Evolutionary conservation across 2,113 vertebrate species (phyloP), one percentile per base, ranked within the genome.

Genomic region (Paralichthys olivaceus): DNA sequence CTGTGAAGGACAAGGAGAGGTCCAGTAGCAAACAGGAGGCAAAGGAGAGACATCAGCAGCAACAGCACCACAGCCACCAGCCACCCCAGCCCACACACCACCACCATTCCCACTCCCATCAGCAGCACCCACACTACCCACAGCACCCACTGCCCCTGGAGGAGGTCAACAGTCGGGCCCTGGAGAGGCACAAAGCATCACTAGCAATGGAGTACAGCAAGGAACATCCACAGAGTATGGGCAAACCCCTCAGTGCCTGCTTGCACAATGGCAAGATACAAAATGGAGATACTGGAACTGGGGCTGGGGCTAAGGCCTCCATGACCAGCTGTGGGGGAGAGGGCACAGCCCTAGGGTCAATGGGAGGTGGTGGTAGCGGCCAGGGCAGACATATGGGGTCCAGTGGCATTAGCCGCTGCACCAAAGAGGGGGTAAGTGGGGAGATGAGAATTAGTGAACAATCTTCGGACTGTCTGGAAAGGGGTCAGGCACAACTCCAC

Each of bases 231-330:
- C 89, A 90, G 28, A 86, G 76, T n/a, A 91, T 96, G 80, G 93
- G 91, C 2, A 97, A 96, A 75, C 94, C 96, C 69, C 94, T 97
- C 72, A 92, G 96, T 77, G 96, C 96, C 81, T 98, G 97, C 84
- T 92, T 97, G 81, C 95, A 97, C 87, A 97, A 95, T 62, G 91
- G 96, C 87, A 98, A 98, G 92, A 95, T 96, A 81, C 94, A 96
- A 87, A 96, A 96, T 0, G 94, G 96, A 0, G 96, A 97, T 20
- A 22, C 90, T 19, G 90, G 92, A 88, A 62, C 72, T 65, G 82
- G 74, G 32, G 54, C 86, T 26, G 89, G 81, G 40, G 26, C 84
- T 20, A 96, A 96, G 70, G 85, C 92, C 0, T 69, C 95, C 0
- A 93, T 96, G 91, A 90, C 96, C 87, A 96, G 96, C 89, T 99